Evolutionary conservation across 2,113 vertebrate genomes (phyloP), one percentile per base, ranked within the genome.

Genomic region (Elgaria multicarinata): DNA sequence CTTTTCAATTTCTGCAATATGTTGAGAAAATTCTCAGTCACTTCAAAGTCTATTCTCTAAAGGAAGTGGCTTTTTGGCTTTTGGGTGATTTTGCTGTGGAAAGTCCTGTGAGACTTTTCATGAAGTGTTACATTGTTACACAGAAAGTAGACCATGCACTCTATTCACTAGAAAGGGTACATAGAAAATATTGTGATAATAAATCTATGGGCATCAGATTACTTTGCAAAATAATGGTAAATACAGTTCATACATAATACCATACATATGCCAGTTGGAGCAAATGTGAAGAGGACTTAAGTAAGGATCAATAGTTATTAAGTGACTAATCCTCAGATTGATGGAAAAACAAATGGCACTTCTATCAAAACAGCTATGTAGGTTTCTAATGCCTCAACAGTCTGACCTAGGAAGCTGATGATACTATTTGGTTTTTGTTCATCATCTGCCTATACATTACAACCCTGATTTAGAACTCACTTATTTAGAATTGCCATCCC

Each of bases 91-190:
- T 28, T 31, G 28, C 66, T 67, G 7, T 2, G 4, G 9, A 31
- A 31, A 2, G 8, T 31, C 66, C 66, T 8, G 66, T 67, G 28
- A 28, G 9, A 67, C 28, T 28, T 31, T 67, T 26, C 8, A 67
- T 67, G 26, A 3, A 12, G 9, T 71, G 31, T 33, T n/a, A 71
- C 31, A 71, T 10, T n/a, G 31, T 33, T 10, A 31, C 10, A 67
- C 89, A 42, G 53, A 90, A 93, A 88, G 93, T 64, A 55, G 85
- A 24, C 76, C 62, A 28, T 86, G 89, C 2, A 13, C 33, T 31
- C 26, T 28, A 31, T 67, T 5, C 26, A 20, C 2, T 67, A 67
- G 66, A 20, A 83, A n/a, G 9, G 92, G 88, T 83, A 20, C 6
- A 76, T 10, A 62, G 13, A 80, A 62, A 6, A 8, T 91, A 89